A percentile compares a stretch with the other conserved stretches of the same genome.
phyloP scores from a whole-genome alignment of 2,888 invertebrate species.

The Bugulina stolonifera region DNA sequence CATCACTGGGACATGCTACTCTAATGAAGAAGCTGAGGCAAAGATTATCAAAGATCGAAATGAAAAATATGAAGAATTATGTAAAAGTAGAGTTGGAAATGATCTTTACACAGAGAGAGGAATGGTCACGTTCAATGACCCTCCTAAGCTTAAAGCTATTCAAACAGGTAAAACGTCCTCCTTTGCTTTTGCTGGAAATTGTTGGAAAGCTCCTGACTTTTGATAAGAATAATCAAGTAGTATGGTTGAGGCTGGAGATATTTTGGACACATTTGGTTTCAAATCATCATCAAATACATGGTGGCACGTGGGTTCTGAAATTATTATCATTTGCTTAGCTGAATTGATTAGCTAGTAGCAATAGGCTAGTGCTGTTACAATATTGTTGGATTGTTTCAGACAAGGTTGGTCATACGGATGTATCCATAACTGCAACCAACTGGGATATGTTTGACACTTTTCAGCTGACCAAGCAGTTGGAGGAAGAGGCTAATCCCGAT shows the following conservation, averaged over 20 bases:
- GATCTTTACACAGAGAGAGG: slow-evolving; percentile 50
- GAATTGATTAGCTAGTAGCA: too few species aligned
- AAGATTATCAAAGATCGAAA: slow-evolving; percentile 37
- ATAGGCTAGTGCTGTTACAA: too few species aligned
- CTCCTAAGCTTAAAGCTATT: slow-evolving; percentile 46
- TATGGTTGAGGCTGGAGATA: too few species aligned
- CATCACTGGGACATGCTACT: slow-evolving; percentile 43
- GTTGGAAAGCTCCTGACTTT: too few species aligned
- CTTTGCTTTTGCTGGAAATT: too few species aligned
- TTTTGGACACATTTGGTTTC: too few species aligned
- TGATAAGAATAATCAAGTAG: too few species aligned
- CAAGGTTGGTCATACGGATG: slow-evolving; percentile 31
- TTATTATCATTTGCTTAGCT: too few species aligned
- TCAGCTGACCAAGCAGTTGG: slow-evolving; percentile 29
- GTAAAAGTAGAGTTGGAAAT: slow-evolving; percentile 41
- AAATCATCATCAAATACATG: too few species aligned
- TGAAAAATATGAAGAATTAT: slow-evolving; percentile 39
- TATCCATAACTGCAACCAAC: slow-evolving; percentile 42
- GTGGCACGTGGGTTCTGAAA: too few species aligned
- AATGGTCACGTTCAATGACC: slow-evolving; percentile 53
- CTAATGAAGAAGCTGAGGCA: slow-evolving; percentile 44
- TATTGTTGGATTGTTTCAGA: too few species aligned
- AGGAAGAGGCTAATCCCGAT: slow-evolving; percentile 11
- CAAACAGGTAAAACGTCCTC: too few species aligned
- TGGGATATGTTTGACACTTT: slow-evolving; percentile 53